Conservation (phyloP, 2,888 invertebrate species). For the Sicus ferrugineus region DNA sequence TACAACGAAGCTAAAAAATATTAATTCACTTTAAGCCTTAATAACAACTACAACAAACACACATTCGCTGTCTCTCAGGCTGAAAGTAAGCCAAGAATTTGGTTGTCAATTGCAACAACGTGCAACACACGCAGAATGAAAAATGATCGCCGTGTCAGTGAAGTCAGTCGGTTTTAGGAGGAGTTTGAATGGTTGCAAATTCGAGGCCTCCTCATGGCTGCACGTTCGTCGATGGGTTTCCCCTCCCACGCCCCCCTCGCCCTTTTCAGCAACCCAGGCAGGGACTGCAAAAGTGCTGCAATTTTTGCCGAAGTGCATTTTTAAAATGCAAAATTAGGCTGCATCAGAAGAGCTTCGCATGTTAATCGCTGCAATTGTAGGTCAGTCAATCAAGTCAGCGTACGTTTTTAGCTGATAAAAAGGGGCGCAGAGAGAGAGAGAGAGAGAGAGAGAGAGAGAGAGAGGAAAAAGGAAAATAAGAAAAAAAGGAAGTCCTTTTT, state of each 20-base stretch:
- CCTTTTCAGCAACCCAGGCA: background rate
- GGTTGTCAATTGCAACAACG: background rate
- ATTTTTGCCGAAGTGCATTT: slow-evolving; percentile 1
- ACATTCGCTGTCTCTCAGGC: background rate
- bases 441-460: background rate
- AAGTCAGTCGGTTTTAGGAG: background rate
- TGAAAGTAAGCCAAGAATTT: background rate
- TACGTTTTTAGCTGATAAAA: background rate
- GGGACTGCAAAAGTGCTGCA: background rate
- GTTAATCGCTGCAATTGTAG: slow-evolving; percentile 12
- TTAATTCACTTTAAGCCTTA: background rate
- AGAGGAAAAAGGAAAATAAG: background rate
- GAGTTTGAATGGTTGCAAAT: background rate
- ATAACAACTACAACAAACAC: background rate
- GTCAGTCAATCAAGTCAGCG: slow-evolving; percentile 8
- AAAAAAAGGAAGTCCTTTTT: background rate
- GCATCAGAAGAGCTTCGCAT: slow-evolving; percentile 8
- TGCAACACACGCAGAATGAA: background rate
- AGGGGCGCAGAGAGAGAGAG: background rate
- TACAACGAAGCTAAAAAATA: background rate
- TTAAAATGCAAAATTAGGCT: slow-evolving; percentile 2
- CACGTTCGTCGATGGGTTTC: slow-evolving; percentile 2
- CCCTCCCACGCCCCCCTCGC: background rate
- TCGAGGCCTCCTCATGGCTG: slow-evolving; percentile 20
- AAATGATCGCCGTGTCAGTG: background rate